Evolutionary conservation across 30 jellyfish, hydroid and myxozoan species (phyloP), one percentile per base, ranked within the genome.

Genomic region (Aurelia sp.): DNA sequence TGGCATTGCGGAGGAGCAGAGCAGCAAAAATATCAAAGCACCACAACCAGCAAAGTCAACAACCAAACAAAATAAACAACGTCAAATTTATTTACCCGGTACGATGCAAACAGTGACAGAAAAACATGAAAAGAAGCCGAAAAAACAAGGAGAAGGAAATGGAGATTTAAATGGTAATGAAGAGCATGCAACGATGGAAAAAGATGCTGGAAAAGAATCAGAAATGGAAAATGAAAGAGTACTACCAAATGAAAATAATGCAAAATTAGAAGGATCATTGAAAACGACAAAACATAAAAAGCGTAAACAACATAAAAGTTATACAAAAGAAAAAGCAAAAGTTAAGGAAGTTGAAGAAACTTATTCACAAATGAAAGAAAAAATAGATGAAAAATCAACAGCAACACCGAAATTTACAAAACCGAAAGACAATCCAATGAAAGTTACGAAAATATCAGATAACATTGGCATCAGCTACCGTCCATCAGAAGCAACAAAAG

Each of bases 121-220:
- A 73, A 83, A 67, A 48, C 87, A 81, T 66, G 85, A 88, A 63
- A 79, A 68, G 62, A 73, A 96, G 89, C 79, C 67, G 81, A 66
- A 71, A 44, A 58, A 75, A 85, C 70, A 68, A 41, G 76, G 27
- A 40, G 62, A 72, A 50, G 92, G 70, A 30, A 44, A 63, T 11
- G 81, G 68, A 20, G 47, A 53, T 3, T 21, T 67, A 33, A 66
- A 51, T 11, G 85, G 68, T 11, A 66, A 52, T 47, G 76, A 71
- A 27, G 74, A 86, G 31, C 80, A 76, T 33, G 12, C 69, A 59
- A 21, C 23, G 35, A 59, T 18, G 30, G 85, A 70, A 69, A 66
- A 40, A 33, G 81, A 71, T 6, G 86, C 70, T 11, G 82, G 41
- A 23, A 87, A 53, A 19, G 94, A 71, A 33, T 50, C 60, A 22